Conservation (phyloP, 2,797 vertebrate genomes). For the Micrastur ruficollis region DNA sequence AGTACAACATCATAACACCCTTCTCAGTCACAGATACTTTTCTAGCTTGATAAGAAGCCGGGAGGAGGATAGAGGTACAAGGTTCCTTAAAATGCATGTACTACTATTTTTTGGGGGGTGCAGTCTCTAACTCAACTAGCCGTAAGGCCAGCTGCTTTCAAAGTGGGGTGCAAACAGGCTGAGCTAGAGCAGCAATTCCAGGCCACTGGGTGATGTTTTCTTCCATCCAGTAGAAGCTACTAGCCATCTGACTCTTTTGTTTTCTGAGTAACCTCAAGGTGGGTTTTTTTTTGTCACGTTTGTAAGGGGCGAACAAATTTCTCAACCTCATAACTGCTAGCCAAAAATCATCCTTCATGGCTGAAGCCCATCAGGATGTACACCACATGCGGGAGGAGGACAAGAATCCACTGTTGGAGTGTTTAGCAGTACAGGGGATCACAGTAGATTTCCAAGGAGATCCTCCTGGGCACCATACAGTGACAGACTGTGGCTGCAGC, state of each 20-base stretch:
- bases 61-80: background rate
- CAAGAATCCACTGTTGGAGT: background rate
- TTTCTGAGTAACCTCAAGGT: background rate
- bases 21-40: background rate
- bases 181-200: background rate
- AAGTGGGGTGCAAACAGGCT: background rate
- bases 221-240: background rate
- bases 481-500: background rate
- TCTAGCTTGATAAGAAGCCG: background rate
- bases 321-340: background rate
- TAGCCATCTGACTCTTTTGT: background rate
- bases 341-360: background rate
- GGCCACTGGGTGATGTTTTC: background rate
- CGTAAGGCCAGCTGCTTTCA: background rate
- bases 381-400: background rate
- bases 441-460: background rate
- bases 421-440: background rate
- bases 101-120: background rate
- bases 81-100: background rate
- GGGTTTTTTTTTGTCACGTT: rapidly evolving
- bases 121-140: background rate
- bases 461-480: background rate
- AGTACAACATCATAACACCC: background rate
- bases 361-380: background rate
- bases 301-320: background rate